Base-by-base conservation (phyloP, 2,797 vertebrate genomes). In the Rhincodon typus region DNA sequence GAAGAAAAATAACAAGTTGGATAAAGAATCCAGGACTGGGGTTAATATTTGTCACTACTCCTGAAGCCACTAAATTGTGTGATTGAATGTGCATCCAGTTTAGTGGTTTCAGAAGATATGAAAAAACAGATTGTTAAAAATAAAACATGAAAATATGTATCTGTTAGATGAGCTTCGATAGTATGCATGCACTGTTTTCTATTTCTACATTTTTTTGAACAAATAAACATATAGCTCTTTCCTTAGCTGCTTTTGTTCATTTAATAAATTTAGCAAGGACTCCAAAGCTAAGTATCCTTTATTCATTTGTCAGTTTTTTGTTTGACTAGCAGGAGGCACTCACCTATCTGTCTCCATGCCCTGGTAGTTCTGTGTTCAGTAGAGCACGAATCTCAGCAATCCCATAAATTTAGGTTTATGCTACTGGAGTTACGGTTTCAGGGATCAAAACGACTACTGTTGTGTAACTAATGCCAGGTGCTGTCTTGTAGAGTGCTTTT, bases 261-360 rank as follows among this genome's bases (percentile, higher is more conserved):
- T 95, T 94, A 94, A 62, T 62, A 94, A 50, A 94, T 42, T 74
- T 34, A 30, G 50, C 30, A 77, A 77, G 30, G 50, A 13, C 46
- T 95, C 1, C 4, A 72, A 21, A 77, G 50, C 46, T 95, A n/a
- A 95, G 72, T 7, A n/a, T n/a, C 70, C 69, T 30, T 53, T 53
- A 95, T 72, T 77, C 70, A 95, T 77, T n/a, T 25, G 90, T 42
- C 94, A 95, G 94, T 17, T 74, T 74, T 94, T 72, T 94, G 94
- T 95, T 95, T 95, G 25, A 57, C 69, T 30, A 74, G 27, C 2
- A 95, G 96, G 97, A 96, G 97, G 97, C 97, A 96, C 96, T 96
- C 96, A 96, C 96, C 96, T 95, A 95, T 96, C 96, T 97, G 96
- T 97, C 97, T 97, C 96, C 97, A 96, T 97, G 97, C 97, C 97